These are phyloP conservation scores for Mesocricetus auratus DNA, from an alignment of 2,113 vertebrate species.

Conservation along the genomic window DNA sequence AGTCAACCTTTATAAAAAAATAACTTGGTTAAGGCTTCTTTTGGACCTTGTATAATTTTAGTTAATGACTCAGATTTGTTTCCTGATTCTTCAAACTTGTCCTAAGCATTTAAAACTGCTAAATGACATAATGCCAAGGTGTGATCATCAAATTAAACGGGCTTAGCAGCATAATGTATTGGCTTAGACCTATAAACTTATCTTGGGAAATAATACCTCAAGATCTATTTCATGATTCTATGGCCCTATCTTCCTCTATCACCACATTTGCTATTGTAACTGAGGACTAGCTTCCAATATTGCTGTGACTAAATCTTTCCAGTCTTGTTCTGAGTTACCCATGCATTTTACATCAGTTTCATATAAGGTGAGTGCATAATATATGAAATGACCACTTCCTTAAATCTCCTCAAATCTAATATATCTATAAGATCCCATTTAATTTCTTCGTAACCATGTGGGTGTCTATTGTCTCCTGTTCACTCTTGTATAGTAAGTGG, in stretches of 20 bases:
- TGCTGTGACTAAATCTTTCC: neutral
- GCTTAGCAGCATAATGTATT: neutral
- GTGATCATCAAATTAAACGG: neutral
- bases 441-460: neutral
- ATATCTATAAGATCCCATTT: neutral
- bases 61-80: neutral
- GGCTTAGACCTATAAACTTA: neutral
- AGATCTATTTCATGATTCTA: neutral
- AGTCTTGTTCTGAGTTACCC: neutral
- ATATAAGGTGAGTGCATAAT: neutral
- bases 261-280: neutral
- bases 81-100: neutral
- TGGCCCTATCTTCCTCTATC: neutral
- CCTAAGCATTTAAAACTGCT: neutral
- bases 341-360: neutral
- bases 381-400: neutral
- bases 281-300: neutral
- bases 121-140: neutral
- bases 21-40: neutral
- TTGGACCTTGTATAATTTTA: neutral
- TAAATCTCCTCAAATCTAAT: neutral
- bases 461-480: neutral
- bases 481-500: neutral
- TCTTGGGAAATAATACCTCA: neutral
- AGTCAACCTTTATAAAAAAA: neutral